Evolutionary conservation across 2,888 invertebrate species (phyloP).

Genomic region (Smittia aterrima): DNA sequence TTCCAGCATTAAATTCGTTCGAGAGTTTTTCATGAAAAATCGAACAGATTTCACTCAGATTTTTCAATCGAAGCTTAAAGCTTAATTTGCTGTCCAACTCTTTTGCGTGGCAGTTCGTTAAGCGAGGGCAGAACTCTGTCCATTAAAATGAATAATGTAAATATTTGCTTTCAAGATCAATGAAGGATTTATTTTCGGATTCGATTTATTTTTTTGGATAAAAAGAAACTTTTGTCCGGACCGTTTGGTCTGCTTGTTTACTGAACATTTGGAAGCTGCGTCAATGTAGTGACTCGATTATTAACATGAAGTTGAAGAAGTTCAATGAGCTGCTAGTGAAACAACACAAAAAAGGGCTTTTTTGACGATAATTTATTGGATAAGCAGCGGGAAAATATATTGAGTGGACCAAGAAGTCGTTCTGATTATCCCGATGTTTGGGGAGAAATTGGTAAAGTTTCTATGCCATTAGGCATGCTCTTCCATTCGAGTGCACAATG

Average conservation of each 20-base stretch:
- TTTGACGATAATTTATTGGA: not conserved
- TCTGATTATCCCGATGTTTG: constrained; percentile 1
- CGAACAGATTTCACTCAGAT: not conserved
- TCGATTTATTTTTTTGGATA: not conserved
- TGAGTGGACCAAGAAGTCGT: not conserved
- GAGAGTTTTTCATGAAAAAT: not conserved
- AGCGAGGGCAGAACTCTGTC: not conserved
- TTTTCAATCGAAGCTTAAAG: too few species aligned
- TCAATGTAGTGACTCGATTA: not conserved
- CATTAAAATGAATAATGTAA: not conserved
- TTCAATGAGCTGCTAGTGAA: not conserved
- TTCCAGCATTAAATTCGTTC: not conserved
- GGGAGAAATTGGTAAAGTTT: constrained; percentile 1
- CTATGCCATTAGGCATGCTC: constrained; percentile 38
- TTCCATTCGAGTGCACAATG: constrained; percentile 31
- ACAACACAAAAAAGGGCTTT: not conserved
- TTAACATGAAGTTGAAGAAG: not conserved
- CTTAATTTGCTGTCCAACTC: too few species aligned
- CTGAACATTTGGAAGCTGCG: not conserved
- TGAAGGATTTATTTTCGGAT: not conserved
- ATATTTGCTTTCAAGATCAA: not conserved
- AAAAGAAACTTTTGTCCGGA: not conserved
- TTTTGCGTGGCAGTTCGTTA: too few species aligned
- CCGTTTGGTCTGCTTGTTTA: not conserved
- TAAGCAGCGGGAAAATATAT: not conserved